Evolutionary conservation across 2,113 vertebrate genomes (phyloP), one percentile per base, ranked within the genome.

Genomic region (Prochilodus magdalenae): DNA sequence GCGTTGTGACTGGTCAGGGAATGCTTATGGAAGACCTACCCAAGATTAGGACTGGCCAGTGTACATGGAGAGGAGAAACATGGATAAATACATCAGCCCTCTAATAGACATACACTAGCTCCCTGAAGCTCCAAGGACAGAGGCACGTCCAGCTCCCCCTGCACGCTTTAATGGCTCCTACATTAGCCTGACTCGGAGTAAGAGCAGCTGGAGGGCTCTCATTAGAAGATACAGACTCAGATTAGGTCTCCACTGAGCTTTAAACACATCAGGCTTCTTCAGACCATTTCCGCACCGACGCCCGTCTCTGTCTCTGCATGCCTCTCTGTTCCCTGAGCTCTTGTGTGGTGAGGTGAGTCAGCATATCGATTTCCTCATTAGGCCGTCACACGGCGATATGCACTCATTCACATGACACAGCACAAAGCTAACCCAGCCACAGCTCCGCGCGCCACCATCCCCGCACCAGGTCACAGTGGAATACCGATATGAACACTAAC

Each of bases 291-390:
- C 26, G 0, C 4, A 5, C 59, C 44, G 40, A 22, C 16, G 24
- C 36, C 51, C 5, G 0, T 63, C 29, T 60, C 20, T 15, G 18
- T 69, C 29, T 67, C 29, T 47, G 36, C 26, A 14, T 27, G 55
- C 8, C 29, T 67, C 29, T 67, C 29, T 33, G 22, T 22, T 69
- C 20, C 22, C 16, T 22, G 66, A 40, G 30, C 12, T 69, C 33
- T 66, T 69, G 65, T 40, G 65, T 4, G 30, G 18, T 12, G 65
- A 5, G 18, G 20, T 69, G 65, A 69, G 10, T n/a, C 29, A 69
- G 65, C 30, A 16, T 60, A 79, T 79, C 49, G 77, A 72, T 72
- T 80, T 62, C 57, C 77, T 71, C 66, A 71, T 71, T 24, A 44
- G 20, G n/a, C 22, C 6, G n/a, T 24, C 22, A 40, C 10, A 20